Base-by-base conservation (phyloP, 2,888 invertebrate species). In the Abrostola tripartita region DNA sequence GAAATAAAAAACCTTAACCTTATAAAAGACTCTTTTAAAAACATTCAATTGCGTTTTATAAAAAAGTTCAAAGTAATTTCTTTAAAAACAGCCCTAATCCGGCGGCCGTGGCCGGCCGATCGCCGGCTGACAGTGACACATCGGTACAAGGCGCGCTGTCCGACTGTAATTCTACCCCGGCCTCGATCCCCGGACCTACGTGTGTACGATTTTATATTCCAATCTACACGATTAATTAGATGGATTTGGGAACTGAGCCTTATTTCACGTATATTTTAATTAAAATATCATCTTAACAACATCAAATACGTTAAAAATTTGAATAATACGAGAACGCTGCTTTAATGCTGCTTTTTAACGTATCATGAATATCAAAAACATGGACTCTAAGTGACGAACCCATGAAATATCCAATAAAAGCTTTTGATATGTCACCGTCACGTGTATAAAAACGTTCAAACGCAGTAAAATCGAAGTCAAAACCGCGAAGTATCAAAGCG, bases 41-140 rank as follows among this genome's bases (percentile, higher is more conserved):
- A 64, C 35, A 54, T 5, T 14, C 51, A 51, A 63, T 52, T 61
- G 53, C 50, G 52, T 65, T 72, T 51, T 65, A 52, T 57, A 73
- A 71, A 74, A 72, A 87, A 88, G 84, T 82, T 83, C 78, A 67
- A 65, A 84, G 87, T 89, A 89, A 92, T 92, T 91, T 91, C 90
- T 92, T 93, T 89, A 88, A 92, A 92, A 92, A 90, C 82, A 81
- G 82, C 85, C 85, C 86, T 93, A 94, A 94, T 93, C 93, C 93
- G 78, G 83, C 80, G 81, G 79, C 82, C 85, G 84, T 78, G 83
- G 86, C 85, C 71, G 85, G 87, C 84, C 91, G 89, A 89, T 89
- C 88, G 90, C 79, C 79, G 90, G 81, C 82, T 95, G 95, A 95
- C 95, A 94, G 92, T 95, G 95, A 95, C 95, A 93, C 94, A 95